Percentiles rank a stretch among this genome's conserved stretches.
These are phyloP conservation scores for Iphiclides podalirius DNA, from an alignment of 2,888 invertebrate genomes.

Conservation along the genomic window DNA sequence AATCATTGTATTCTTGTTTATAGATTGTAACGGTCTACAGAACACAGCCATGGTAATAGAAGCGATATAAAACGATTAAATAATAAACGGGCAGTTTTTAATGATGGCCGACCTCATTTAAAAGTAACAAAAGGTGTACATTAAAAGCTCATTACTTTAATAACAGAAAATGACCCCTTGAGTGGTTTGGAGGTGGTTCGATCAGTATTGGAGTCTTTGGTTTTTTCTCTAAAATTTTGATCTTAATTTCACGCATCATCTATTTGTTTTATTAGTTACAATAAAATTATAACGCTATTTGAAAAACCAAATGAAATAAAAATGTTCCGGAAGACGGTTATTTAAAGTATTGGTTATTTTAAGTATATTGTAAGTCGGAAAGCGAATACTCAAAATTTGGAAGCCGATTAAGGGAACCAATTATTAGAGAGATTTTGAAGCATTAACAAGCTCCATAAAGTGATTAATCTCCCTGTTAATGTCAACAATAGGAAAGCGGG, in stretches of 20 bases:
- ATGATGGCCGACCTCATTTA: slow-evolving; percentile 11
- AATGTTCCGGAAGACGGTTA: too few species aligned
- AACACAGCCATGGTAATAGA: background rate
- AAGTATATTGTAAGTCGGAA: too few species aligned
- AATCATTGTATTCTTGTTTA: background rate
- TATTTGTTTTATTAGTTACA: too few species aligned
- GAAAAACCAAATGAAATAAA: too few species aligned
- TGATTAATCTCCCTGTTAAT: background rate
- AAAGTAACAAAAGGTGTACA: slow-evolving; percentile 26
- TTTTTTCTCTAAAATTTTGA: background rate
- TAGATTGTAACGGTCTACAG: background rate
- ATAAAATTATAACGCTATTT: too few species aligned
- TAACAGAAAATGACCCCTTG: slow-evolving; percentile 28
- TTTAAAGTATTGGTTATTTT: too few species aligned
- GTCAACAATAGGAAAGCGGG: background rate
- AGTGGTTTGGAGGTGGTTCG: slow-evolving; percentile 6
- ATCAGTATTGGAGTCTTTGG: background rate
- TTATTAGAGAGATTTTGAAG: background rate
- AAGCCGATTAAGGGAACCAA: too few species aligned
- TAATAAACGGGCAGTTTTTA: slow-evolving; percentile 17
- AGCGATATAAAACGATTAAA: slow-evolving; percentile 15
- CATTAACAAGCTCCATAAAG: background rate
- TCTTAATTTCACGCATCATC: too few species aligned
- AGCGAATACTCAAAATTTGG: too few species aligned
- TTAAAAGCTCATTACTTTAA: slow-evolving; percentile 32